Evolutionary conservation across 2,797 vertebrate genomes (phyloP), one percentile per base, ranked within the genome.

Genomic region (Taeniopygia guttata): DNA sequence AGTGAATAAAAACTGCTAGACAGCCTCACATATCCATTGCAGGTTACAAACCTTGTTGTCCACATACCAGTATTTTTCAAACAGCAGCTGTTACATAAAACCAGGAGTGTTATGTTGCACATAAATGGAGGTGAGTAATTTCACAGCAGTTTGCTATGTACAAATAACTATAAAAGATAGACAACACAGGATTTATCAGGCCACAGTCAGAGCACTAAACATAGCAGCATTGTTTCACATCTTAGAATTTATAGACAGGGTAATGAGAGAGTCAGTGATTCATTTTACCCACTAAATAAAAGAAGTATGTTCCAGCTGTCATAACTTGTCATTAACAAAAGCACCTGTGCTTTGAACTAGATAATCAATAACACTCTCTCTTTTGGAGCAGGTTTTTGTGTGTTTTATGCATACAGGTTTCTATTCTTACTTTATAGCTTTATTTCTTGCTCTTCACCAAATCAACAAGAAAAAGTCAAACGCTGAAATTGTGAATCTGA

Each of bases 221-320:
- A 58, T 23, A 92, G 58, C 34, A 89, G 26, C 40, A 46, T 30
- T 89, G 64, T 80, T 95, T 54, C 72, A 80, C 52, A 70, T 90
- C n/a, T 89, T 66, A 83, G 54, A 73, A 87, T 93, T 94, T 87
- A 64, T 66, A 89, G 83, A 90, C 42, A 91, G 7, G 42, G 38
- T 85, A 95, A 92, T 68, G 56, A 80, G 45, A 67, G 77, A 94
- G 88, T 84, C 56, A 63, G 36, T 90, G 80, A 91, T 92, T 94
- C 81, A 68, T 89, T 95, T 95, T 62, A 68, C 54, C 20, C 55
- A 36, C 87, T 89, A 91, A 93, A 96, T 76, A 96, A 94, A 91
- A 95, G 49, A 95, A 82, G 58, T 51, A 74, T 91, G 84, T 82
- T 95, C 83, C 89, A 95, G 77, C 84, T 87, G 85, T 84, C 92